Base-by-base conservation (phyloP, 2,113 vertebrate species). In the Myotis davidii region DNA sequence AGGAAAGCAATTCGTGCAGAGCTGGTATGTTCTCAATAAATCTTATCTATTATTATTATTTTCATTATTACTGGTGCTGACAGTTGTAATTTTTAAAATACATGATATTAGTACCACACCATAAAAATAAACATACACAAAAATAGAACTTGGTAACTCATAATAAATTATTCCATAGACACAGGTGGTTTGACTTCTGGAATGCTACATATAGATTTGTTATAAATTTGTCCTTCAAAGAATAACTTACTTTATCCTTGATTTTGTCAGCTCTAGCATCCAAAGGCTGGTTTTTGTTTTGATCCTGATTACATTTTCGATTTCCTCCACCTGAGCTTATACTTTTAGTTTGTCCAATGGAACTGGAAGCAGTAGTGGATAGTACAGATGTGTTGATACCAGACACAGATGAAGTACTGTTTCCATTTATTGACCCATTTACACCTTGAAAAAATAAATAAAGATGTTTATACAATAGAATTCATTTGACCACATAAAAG, bases 381-480 rank as follows among this genome's bases (percentile, higher is more conserved):
- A 99, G 98, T 37, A 98, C 97, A 13, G 99, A 98, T 37, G 98
- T 98, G 96, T 98, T 99, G 95, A 98, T 97, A 96, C 98, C 98
- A 90, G 98, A 98, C 12, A 98, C 97, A 77, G 99, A 98, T 94
- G 98, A 98, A 64, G 97, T 97, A 86, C 98, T 98, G 95, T 92
- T 99, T 76, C 99, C 99, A 96, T 99, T 99, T 97, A 99, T 74
- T 34, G 99, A 98, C 92, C 99, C 99, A 96, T 99, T 99, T 59
- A 99, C 87, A 84, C 99, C 99, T 99, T 93, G 39, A 96, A 94
- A 94, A 27, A 32, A 94, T 92, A 98, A 92, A 97, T 76, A 91
- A 85, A 88, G 29, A 93, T 91, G 21, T 92, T 95, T 84, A 92
- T 37, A 72, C 5, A 76, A 72, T 27, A 77, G 56, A 78, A 81